Evolutionary conservation across 1,140 invertebrate species (phyloP).

Genomic region (Lepidurus apus): DNA sequence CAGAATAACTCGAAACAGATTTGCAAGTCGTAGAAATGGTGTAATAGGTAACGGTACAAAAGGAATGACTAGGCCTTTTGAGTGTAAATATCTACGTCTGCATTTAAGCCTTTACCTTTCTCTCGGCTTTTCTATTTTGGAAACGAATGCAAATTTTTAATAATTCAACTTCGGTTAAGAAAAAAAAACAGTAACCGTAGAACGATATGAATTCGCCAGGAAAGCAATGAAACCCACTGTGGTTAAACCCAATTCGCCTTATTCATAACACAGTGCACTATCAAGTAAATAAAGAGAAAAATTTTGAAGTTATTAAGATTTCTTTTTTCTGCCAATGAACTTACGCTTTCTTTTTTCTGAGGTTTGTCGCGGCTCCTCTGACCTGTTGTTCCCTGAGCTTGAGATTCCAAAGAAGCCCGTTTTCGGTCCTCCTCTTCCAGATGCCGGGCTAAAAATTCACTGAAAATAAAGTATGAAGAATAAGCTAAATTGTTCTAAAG

Average conservation of each 20-base stretch:
- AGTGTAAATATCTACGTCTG: slow-evolving; percentile 4
- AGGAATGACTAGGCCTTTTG: slow-evolving; percentile 21
- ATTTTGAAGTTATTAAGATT: neutral
- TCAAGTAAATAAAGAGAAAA: neutral
- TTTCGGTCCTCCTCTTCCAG: slow-evolving; percentile 48
- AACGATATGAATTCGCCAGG: neutral
- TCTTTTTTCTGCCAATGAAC: neutral
- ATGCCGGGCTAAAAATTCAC: slow-evolving; percentile 43
- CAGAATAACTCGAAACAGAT: neutral
- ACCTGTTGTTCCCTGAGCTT: slow-evolving; percentile 27
- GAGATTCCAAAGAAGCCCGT: slow-evolving; percentile 34
- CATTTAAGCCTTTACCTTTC: neutral
- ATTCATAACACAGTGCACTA: slow-evolving; percentile 31
- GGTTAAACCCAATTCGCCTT: neutral
- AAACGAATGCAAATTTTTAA: neutral
- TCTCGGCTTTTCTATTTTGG: neutral
- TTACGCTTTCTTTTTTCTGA: slow-evolving; percentile 35
- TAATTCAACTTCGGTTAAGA: neutral
- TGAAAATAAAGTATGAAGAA: slow-evolving; percentile 13
- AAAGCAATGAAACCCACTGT: neutral
- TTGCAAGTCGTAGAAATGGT: slow-evolving; percentile 19
- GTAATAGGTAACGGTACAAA: slow-evolving; percentile 16
- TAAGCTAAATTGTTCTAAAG: neutral
- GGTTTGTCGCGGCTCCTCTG: slow-evolving; percentile 30
- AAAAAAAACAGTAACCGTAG: neutral